These are phyloP conservation scores for Minunthozetes semirufus DNA, from an alignment of 2,888 invertebrate species.

Conservation along the genomic window DNA sequence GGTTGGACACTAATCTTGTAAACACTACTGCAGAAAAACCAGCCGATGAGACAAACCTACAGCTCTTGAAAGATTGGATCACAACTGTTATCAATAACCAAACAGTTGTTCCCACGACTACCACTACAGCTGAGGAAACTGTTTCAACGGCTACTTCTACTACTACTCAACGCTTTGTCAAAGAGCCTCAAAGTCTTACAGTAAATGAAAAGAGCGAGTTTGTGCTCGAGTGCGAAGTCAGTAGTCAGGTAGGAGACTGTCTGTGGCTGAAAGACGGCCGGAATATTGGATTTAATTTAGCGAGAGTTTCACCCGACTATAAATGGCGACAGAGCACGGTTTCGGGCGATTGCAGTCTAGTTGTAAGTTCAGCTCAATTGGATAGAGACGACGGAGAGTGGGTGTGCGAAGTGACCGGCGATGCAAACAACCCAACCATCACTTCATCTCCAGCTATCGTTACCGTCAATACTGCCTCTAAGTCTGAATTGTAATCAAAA, in stretches of 20 bases:
- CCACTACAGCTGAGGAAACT: not conserved
- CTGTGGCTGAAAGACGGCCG: conserved; percentile 40
- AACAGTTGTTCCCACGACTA: conserved; percentile 32
- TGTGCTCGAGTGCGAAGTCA: conserved; percentile 39
- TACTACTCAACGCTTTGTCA: conserved; percentile 36
- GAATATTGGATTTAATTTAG: conserved; percentile 40
- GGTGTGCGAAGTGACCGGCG: conserved; percentile 41
- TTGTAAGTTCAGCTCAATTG: conserved; percentile 31
- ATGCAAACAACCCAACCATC: conserved; percentile 38
- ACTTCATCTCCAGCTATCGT: conserved; percentile 37
- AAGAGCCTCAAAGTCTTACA: conserved; percentile 37
- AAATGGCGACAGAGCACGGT: conserved; percentile 36
- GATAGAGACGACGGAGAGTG: conserved; percentile 41
- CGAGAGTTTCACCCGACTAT: conserved; percentile 36
- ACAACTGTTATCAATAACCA: conserved; percentile 33
- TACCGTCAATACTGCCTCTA: not conserved
- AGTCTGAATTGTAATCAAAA: conserved; percentile 15
- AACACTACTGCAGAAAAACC: conserved; percentile 38
- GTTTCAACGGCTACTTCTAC: not conserved
- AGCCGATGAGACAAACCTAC: conserved; percentile 38
- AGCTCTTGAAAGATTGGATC: conserved; percentile 39
- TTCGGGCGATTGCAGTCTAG: conserved; percentile 40
- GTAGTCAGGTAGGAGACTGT: conserved; percentile 39
- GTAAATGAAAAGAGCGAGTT: conserved; percentile 36
- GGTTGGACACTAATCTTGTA: conserved; percentile 39